phyloP scores from a whole-genome alignment of 1,140 invertebrate species.

The Calephelis virginiensis region DNA sequence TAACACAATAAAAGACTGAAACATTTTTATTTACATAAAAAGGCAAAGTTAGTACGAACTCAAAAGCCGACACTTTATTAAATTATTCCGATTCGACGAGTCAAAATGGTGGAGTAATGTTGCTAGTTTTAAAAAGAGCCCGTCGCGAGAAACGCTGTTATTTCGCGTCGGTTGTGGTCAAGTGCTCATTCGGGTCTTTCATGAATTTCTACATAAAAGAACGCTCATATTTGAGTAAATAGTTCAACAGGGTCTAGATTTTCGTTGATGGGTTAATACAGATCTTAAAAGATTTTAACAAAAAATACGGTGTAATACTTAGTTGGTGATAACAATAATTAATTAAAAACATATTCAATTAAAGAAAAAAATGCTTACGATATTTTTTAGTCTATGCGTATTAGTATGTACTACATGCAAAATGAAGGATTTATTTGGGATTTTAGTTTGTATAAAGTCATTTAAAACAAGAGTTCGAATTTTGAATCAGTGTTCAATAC shows the following conservation, averaged over 20 bases:
- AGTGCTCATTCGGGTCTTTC: constrained; percentile 21
- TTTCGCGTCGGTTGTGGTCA: constrained; percentile 30
- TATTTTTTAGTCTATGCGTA: too few relatives aligned
- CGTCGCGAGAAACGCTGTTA: constrained; percentile 22
- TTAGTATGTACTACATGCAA: too few relatives aligned
- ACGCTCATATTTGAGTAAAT: background rate
- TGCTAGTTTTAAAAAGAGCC: constrained; percentile 37
- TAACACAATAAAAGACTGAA: constrained; percentile 23
- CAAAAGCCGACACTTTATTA: constrained; percentile 59
- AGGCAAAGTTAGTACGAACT: constrained; percentile 38
- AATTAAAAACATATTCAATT: too few relatives aligned
- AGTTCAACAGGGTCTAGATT: background rate
- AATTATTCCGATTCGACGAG: constrained; percentile 57
- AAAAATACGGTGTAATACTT: background rate
- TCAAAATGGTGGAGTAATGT: constrained; percentile 59
- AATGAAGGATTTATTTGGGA: too few relatives aligned
- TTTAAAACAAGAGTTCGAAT: too few relatives aligned
- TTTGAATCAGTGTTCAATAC: too few relatives aligned
- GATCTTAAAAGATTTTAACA: background rate
- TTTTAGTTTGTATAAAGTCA: too few relatives aligned
- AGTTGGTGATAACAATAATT: too few relatives aligned
- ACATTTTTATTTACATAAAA: constrained; percentile 33
- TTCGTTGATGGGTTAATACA: background rate
- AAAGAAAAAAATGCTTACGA: too few relatives aligned
- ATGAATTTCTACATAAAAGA: background rate